Base-by-base conservation (phyloP, 2,113 vertebrate genomes). In the Larimichthys crocea region DNA sequence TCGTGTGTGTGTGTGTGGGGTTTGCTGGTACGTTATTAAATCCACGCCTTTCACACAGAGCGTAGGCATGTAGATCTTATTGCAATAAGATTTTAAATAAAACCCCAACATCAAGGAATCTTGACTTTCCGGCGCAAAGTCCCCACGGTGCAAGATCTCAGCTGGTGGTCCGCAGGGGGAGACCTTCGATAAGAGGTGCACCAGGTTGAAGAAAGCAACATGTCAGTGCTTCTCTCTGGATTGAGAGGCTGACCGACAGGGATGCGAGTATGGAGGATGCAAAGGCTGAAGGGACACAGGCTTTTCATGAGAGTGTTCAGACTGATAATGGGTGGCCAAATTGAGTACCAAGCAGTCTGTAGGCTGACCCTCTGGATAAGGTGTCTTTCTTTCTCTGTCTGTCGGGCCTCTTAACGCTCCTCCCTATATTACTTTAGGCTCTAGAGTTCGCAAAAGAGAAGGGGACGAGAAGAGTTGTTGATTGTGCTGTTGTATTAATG, bases 401-500 rank as follows among this genome's bases (percentile, higher is more conserved):
- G 2, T 31, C 57, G 63, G 24, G 1, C 15, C 46, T 82, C 72
- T 66, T 60, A 44, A 17, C 35, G 59, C 26, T 29, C 15, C 35
- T 15, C 61, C 35, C 48, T 50, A 20, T n/a, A 22, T 19, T 50
- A 15, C 55, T 64, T 65, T 40, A 35, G 24, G 24, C 31, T 67
- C 2, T 69, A 3, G 40, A 72, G n/a, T 80, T 20, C 26, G 24
- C 10, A 76, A 60, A 46, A 14, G 14, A 68, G 50, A 69, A 71
- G 53, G 62, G 31, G 59, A 60, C 3, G 57, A 42, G 57, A 68
- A 31, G 79, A 76, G 69, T 80, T 48, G 63, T 85, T 64, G 62
- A 74, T 89, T 88, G 90, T 89, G 84, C 84, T 74, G 70, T 74
- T 20, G 31, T 64, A 40, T 60, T 84, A 88, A 77, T 79, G 77